phyloP scores from a whole-genome alignment of 2,113 vertebrate species.

The Trichomycterus rosablanca region DNA sequence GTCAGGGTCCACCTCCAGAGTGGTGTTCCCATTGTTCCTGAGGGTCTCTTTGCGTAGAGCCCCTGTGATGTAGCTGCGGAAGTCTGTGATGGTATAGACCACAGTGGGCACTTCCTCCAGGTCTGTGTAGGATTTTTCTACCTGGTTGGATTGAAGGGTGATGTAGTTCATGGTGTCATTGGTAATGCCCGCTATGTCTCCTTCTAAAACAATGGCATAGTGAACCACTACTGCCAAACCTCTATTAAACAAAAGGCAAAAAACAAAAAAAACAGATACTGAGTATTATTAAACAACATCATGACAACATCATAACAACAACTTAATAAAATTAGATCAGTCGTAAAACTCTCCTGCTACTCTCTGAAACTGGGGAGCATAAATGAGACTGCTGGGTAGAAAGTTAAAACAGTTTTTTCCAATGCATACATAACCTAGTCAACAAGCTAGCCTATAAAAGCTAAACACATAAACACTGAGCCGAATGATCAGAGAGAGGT shows the following conservation, averaged over 20 bases:
- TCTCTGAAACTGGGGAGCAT: no score
- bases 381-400: no score
- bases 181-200: conserved; percentile 66
- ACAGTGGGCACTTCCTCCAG: conserved; percentile 78
- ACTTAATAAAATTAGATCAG: no score
- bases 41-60: conserved; percentile 78
- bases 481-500: conserved; percentile 14
- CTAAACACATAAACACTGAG: neutral
- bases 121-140: conserved; percentile 77
- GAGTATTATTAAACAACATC: neutral
- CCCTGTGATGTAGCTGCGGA: conserved; percentile 82
- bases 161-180: conserved; percentile 82
- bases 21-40: conserved; percentile 63
- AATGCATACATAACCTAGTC: neutral
- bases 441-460: neutral
- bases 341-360: no score
- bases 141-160: conserved; percentile 82
- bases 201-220: conserved; percentile 80
- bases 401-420: neutral
- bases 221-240: conserved; percentile 77
- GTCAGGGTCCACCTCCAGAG: conserved; percentile 66
- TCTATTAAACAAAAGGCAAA: conserved; percentile 42
- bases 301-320: no score
- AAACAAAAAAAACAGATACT: no score
- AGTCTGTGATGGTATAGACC: conserved; percentile 84